A percentile compares a stretch with the other conserved stretches of the same genome.
phyloP scores from a whole-genome alignment of 2,797 vertebrate species.

The Poliocrania exsul region DNA sequence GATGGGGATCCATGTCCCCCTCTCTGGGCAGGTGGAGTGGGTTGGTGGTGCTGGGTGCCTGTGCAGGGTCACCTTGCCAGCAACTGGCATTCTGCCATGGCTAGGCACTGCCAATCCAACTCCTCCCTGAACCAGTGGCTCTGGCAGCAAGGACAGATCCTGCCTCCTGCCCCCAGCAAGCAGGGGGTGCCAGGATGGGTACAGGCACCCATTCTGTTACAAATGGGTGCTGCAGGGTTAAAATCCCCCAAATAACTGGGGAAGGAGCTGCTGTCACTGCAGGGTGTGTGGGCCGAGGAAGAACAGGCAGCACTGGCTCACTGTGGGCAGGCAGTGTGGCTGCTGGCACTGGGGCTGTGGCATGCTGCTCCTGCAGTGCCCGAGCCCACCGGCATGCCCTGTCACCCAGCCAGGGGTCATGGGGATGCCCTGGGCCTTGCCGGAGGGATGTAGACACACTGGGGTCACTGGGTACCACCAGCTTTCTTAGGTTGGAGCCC shows the following conservation, averaged over 20 bases:
- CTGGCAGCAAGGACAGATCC: neutral
- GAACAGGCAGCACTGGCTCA: conserved; percentile 33
- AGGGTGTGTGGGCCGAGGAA: neutral
- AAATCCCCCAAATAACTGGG: neutral
- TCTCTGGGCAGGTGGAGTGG: accelerated
- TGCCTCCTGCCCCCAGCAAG: accelerated
- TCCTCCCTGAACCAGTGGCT: neutral
- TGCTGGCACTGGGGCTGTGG: neutral
- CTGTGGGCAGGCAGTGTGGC: neutral
- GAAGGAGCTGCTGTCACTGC: conserved; percentile 11
- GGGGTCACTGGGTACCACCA: accelerated
- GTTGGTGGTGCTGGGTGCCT: neutral
- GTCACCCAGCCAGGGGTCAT: accelerated
- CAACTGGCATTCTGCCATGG: neutral
- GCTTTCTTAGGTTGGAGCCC: accelerated
- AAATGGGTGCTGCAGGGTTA: neutral
- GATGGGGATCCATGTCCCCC: accelerated
- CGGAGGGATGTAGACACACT: accelerated
- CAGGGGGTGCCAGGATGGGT: accelerated
- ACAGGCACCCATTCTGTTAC: neutral
- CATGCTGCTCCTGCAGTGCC: accelerated
- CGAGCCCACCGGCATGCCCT: neutral
- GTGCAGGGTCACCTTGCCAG: neutral
- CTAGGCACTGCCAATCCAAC: neutral
- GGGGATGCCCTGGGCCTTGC: neutral